phyloP scores from a whole-genome alignment of 2,888 invertebrate species.

The Epistrophe grossulariae region DNA sequence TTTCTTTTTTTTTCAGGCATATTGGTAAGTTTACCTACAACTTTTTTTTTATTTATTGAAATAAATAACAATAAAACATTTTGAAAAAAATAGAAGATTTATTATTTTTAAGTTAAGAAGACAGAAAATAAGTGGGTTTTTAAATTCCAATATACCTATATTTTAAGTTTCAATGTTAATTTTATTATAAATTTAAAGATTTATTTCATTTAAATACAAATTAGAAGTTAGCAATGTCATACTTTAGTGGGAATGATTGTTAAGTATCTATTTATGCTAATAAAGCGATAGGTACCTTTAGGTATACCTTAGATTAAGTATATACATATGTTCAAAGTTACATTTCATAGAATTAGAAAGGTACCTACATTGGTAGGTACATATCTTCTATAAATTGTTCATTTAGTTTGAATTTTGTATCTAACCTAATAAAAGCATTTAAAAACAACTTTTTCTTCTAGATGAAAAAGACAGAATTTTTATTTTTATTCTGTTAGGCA shows the following conservation, averaged over 20 bases:
- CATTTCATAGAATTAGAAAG: too few species aligned
- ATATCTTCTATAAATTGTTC: too few species aligned
- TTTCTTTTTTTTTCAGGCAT: neutral
- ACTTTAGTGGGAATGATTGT: neutral
- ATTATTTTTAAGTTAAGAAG: neutral
- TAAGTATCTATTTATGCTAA: slow-evolving; percentile 11
- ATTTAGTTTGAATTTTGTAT: too few species aligned
- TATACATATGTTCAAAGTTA: too few species aligned
- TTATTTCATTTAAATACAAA: slow-evolving; percentile 30
- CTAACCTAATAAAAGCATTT: too few species aligned
- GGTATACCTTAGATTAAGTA: too few species aligned
- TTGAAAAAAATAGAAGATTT: neutral
- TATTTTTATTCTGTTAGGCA: too few species aligned
- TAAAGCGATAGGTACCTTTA: too few species aligned
- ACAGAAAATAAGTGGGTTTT: neutral
- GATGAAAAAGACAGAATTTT: too few species aligned
- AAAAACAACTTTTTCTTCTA: too few species aligned
- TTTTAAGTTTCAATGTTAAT: neutral
- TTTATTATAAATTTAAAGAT: slow-evolving; percentile 18
- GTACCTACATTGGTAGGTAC: too few species aligned
- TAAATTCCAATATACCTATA: neutral
- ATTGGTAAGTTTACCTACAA: neutral
- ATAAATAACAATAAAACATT: slow-evolving; percentile 6
- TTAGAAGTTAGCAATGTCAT: slow-evolving; percentile 24
- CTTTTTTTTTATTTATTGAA: neutral